Percentiles rank a stretch among this genome's conserved stretches.
Conservation (phyloP, 1,140 invertebrate genomes). For the Diabrotica undecimpunctata region DNA sequence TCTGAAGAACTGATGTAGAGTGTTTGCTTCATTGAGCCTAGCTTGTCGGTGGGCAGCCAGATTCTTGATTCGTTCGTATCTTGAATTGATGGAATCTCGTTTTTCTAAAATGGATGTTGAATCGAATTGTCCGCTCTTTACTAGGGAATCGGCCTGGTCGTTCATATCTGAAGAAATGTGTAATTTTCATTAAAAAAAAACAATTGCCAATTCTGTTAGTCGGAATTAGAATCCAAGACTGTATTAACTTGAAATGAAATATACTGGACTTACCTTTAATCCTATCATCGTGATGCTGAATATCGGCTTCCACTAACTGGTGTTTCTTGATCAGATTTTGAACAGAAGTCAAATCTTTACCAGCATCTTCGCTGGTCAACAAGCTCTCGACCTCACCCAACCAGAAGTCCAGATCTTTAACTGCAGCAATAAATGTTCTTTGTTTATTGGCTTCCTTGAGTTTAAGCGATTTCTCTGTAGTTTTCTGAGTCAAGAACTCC, state of each 20-base stretch:
- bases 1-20: constrained; percentile 97
- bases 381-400: constrained; percentile 97
- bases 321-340: constrained; percentile 99
- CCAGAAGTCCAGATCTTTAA: constrained; percentile 99
- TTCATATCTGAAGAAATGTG: constrained; percentile 75
- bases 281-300: constrained; percentile 91
- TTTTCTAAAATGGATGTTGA: constrained; percentile 90
- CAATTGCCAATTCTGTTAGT: too few species aligned
- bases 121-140: constrained; percentile 94
- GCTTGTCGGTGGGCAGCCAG: constrained; percentile 87
- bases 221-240: too few species aligned
- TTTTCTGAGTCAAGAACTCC: constrained; percentile 97
- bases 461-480: constrained; percentile 95
- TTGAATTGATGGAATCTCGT: constrained; percentile 87
- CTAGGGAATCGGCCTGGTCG: constrained; percentile 86
- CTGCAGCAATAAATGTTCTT: constrained; percentile 97
- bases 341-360: constrained; percentile 97
- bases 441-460: constrained; percentile 99
- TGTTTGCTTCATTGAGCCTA: constrained; percentile 91
- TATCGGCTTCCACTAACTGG: constrained; percentile 96
- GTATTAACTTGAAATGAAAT: not conserved
- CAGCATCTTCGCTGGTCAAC: constrained; percentile 93
- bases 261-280: constrained; percentile 68
- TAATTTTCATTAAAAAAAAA: constrained; percentile 8
- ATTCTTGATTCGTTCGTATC: constrained; percentile 90